Evolutionary conservation across 2,113 vertebrate genomes (phyloP).

Genomic region (Pterocles burchelli): DNA sequence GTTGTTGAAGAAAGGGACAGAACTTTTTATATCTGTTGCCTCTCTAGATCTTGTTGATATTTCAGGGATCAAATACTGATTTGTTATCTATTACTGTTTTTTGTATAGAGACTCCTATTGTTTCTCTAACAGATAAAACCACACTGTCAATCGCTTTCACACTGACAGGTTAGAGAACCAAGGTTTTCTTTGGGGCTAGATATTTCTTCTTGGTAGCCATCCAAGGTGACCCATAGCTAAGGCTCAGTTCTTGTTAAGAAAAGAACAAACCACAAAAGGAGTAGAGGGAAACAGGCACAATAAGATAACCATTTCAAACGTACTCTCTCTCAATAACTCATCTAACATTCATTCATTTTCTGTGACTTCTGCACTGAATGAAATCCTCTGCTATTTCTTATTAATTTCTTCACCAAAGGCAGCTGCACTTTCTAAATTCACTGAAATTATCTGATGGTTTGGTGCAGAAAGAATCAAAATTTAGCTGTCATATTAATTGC

Average conservation of each 20-base stretch:
- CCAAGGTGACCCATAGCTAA: conserved; percentile 11
- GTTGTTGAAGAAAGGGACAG: conserved; percentile 45
- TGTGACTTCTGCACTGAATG: not conserved
- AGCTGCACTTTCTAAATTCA: not conserved
- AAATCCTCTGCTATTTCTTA: not conserved
- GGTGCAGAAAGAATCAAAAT: not conserved
- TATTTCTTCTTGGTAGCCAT: not conserved
- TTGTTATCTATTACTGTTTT: conserved; percentile 32
- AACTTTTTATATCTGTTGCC: conserved; percentile 60
- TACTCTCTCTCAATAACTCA: not conserved
- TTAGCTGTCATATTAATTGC: not conserved
- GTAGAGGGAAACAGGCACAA: not conserved
- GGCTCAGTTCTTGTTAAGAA: not conserved
- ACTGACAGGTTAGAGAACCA: not conserved
- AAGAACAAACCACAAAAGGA: not conserved
- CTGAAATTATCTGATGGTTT: not conserved
- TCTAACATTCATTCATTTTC: not conserved
- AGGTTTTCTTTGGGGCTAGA: not conserved
- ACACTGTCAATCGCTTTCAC: not conserved
- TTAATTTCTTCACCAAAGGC: not conserved
- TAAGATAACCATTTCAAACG: not conserved
- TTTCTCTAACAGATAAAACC: conserved; percentile 14
- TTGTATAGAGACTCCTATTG: not conserved
- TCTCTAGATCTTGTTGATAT: conserved; percentile 40
- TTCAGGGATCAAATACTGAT: conserved; percentile 45